Evolutionary conservation across 2,888 invertebrate genomes (phyloP), one percentile per base, ranked within the genome.

Genomic region (Microctonus brassicae): DNA sequence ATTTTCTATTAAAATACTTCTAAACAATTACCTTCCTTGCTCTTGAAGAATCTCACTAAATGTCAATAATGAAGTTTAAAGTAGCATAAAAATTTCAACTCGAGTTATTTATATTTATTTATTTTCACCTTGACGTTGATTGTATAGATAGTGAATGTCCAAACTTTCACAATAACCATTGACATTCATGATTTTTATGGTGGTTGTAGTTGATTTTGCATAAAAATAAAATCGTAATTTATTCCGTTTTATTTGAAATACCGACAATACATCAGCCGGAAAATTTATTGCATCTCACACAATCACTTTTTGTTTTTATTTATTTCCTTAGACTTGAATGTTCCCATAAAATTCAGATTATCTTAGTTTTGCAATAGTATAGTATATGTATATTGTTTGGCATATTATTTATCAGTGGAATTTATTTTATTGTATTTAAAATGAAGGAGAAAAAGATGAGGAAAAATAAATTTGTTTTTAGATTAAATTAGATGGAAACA

Each of bases 151-250:
- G 17, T 42, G n/a, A 63, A 47, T 63, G 29, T 36, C 34, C 47
- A 26, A 39, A 26, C 29, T 42, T 63, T 26, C 17, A 24, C 63
- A 63, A 29, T 47, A 26, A n/a, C 5, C 47, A 26, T 42, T 63
- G n/a, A 47, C 17, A 42, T 47, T 26, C n/a, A 63, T 63, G 11
- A 63, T 47, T 47, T 63, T 63, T 42, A 22, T n/a, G 13, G 5
- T 24, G 17, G 33, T 62, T 39, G 10, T 13, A 36, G 33, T 39
- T n/a, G n/a, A 7, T 17, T 10, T 22, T 55, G 4, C 11, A 26
- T 55, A 9, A 24, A 17, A 55, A 55, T n/a, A 55, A 5, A 11
- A 55, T 55, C 7, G 13, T 55, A 20, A 5, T 20, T 55, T 17
- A 22, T 6, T n/a, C 39, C n/a, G n/a, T 39, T n/a, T n/a, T n/a